Base-by-base conservation (phyloP, 2,797 vertebrate genomes). In the Spondyliosoma cantharus region DNA sequence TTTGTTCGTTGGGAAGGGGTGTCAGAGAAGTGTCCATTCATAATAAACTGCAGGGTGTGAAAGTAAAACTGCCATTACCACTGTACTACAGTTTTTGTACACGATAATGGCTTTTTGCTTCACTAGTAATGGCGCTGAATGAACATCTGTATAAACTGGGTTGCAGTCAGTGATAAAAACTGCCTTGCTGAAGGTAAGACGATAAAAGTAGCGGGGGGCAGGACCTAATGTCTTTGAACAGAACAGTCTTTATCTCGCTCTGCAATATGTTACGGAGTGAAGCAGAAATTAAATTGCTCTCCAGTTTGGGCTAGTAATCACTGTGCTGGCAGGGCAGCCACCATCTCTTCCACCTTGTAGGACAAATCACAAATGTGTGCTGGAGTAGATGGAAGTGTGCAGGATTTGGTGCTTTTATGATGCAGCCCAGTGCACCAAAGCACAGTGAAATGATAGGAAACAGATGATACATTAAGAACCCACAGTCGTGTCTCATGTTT, bases 401-500 rank as follows among this genome's bases (percentile, higher is more conserved):
- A 62, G 2, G 29, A 0, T 52, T 46, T 25, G 43, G 24, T 46
- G 24, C 52, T 81, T 79, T 72, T 71, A 20, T 57, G 19, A 27
- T 48, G 45, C 45, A 65, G 61, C 53, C 20, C 19, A 43, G 16
- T 65, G 57, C 57, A 74, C 56, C 3, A 67, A 71, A 82, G 24
- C 64, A 32, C 22, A 63, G 27, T 69, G 58, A 78, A 71, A 65
- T 79, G 14, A 83, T 20, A 81, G 12, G n/a, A 25, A 78, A 73
- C 56, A 42, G 14, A 48, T 46, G 43, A 68, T 59, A 62, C 63
- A 48, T 54, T 62, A 70, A 66, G 13, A 84, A n/a, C 29, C 65
- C 48, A 45, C 13, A 52, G 58, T 72, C 5, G 37, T 54, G 68
- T 78, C 78, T 81, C 76, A 53, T 88, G 82, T 81, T 86, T 84